Evolutionary conservation across 2,888 invertebrate species (phyloP).

Genomic region (Sminthurides aquaticus): DNA sequence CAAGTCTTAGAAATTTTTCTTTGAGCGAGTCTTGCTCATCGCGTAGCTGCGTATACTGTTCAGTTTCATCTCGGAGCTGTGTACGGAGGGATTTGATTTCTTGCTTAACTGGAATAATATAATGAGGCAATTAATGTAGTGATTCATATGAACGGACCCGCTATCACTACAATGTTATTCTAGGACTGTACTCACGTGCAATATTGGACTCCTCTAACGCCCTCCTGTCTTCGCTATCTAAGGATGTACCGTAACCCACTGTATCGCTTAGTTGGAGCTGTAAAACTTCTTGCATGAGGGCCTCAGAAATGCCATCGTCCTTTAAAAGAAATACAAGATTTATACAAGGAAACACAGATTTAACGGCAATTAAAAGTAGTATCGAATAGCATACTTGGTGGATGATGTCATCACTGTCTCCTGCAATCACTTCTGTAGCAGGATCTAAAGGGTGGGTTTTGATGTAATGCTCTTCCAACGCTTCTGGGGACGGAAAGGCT

Average conservation of each 20-base stretch:
- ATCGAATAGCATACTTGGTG: too few relatives aligned
- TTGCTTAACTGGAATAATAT: constrained; percentile 11
- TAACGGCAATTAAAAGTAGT: too few relatives aligned
- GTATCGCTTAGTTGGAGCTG: background rate
- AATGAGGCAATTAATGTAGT: too few relatives aligned
- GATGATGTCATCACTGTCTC: constrained; percentile 1
- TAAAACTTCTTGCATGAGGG: background rate
- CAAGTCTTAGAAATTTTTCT: constrained; percentile 46
- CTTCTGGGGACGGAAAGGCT: constrained; percentile 49
- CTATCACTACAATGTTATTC: background rate
- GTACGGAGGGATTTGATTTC: constrained; percentile 36
- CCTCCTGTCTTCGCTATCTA: background rate
- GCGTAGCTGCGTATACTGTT: constrained; percentile 42
- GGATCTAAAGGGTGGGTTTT: constrained; percentile 33
- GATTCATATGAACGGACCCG: background rate
- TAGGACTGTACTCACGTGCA: background rate
- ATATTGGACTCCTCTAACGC: background rate
- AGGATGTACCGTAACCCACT: background rate
- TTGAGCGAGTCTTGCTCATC: constrained; percentile 14
- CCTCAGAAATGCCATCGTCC: background rate
- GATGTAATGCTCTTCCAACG: constrained; percentile 47
- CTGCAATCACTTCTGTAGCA: background rate
- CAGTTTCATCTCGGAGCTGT: constrained; percentile 46
- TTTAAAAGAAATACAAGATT: background rate
- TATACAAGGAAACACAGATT: background rate